Evolutionary conservation across 2,888 invertebrate genomes (phyloP), one percentile per base, ranked within the genome.

Genomic region (Sarcophaga caerulescens): DNA sequence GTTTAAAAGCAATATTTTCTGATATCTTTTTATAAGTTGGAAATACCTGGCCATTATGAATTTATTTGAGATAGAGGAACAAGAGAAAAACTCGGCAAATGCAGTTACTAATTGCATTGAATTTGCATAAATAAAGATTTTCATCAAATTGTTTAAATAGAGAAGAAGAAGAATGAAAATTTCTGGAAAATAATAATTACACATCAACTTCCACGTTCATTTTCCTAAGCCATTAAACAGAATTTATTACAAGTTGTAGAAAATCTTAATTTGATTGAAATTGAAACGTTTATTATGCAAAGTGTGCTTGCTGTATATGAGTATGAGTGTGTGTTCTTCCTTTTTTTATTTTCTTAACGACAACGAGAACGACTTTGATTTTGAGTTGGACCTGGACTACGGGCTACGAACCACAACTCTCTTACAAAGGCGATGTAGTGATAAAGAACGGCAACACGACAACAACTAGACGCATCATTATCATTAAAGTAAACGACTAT

Each of bases 191-290:
- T 35, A 52, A 52, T 35, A 74, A 83, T 83, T 78, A 83, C 78
- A 73, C 78, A 78, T 74, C 66, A 74, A 35, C 65, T 35, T 65
- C 65, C 12, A 52, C 14, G 52, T 52, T 52, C 52, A 52, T 17
- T 76, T 76, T 21, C 21, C 4, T 25, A 52, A 19, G 21, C 77
- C 45, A 84, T 84, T 78, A 74, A 78, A 78, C n/a, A 70, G 44
- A 79, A 79, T 79, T 79, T 84, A 79, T 84, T 84, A 57, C 82
- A 71, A 76, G 80, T 75, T 83, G 80, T 74, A 81, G 6, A 78
- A 86, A 83, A 83, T 81, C 81, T 83, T 83, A 81, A 84, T 86
- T 86, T 84, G 83, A 86, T 86, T 86, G 85, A 83, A 86, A 86
- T 86, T 86, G 85, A 86, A 86, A 84, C 85, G 85, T 81, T 83